Evolutionary conservation across 1,140 invertebrate genomes (phyloP), one percentile per base, ranked within the genome.

Genomic region (Caenorhabditis briggsae): DNA sequence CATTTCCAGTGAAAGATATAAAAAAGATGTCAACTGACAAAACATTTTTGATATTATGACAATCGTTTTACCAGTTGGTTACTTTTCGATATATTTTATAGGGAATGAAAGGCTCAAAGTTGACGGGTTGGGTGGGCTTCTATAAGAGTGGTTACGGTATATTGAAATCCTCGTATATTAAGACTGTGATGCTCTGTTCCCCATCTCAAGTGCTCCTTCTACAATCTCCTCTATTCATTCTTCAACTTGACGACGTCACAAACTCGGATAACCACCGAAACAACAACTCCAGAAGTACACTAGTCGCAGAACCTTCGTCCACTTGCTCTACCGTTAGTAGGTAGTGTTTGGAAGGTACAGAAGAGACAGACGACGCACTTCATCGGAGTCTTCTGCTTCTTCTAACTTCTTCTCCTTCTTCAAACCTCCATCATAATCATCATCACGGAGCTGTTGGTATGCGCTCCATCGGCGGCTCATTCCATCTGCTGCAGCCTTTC

Each of bases 371-470:
- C 33, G 33, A 33, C 46, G 70, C 16, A 78, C 70, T 78, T 78
- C 46, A 78, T 78, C 70, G 70, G 70, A 78, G 50, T 78, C 70
- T 78, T 78, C 33, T 12, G 23, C 41, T n/a, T 78, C 46, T 50
- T 78, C 46, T 8, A 50, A 25, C 41, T 78, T 33, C 33, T 33
- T 33, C 33, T 33, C 33, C 33, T 78, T 5, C 46, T 50, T 14
- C 43, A 43, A 7, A n/a, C 12, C 46, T 50, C 46, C 25, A 78
- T 78, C 43, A 78, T 78, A 78, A 50, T 78, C 70, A 78, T 78
- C 70, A 78, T 78, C 70, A 78, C 70, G 70, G 70, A 78, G 70
- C 70, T 78, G 70, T 50, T 78, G 70, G 70, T 78, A 78, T 78
- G 70, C 70, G 70, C 70, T 78, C 46, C 70, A 78, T 50, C 70